Percentiles rank a stretch among this genome's conserved stretches.
Conservation (phyloP, 2,113 vertebrate species). For the Bubo bubo region DNA sequence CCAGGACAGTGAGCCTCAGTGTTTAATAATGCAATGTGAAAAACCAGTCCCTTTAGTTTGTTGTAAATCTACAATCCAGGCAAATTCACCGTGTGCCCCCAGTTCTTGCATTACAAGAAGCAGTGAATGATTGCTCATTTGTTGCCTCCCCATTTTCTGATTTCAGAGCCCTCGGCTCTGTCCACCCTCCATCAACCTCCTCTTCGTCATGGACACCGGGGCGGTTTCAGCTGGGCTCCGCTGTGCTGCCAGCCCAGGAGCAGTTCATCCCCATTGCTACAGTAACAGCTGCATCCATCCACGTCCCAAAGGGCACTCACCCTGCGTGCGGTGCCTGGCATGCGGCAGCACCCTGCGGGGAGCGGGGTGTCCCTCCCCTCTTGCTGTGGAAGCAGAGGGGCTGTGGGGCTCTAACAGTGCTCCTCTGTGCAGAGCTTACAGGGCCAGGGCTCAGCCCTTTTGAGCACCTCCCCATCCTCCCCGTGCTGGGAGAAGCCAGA, state of each 20-base stretch:
- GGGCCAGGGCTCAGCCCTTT: background rate
- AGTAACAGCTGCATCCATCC: background rate
- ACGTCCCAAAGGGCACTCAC: background rate
- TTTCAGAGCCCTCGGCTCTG: background rate
- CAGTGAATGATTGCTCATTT: background rate
- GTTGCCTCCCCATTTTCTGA: background rate
- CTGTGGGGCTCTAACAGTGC: background rate
- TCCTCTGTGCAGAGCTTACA: background rate
- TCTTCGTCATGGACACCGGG: rapidly evolving
- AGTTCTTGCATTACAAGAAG: background rate
- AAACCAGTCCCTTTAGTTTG: background rate
- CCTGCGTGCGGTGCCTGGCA: background rate
- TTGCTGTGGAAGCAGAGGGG: background rate
- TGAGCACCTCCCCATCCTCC: rapidly evolving
- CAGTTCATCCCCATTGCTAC: background rate
- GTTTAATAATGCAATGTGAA: rapidly evolving
- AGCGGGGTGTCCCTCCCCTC: rapidly evolving
- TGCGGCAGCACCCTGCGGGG: background rate
- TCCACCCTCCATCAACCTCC: background rate
- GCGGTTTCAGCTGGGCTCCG: background rate
- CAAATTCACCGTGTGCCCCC: background rate
- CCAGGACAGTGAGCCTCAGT: rapidly evolving
- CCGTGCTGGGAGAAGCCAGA: background rate
- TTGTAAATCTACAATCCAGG: background rate
- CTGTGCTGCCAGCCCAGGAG: background rate